These are phyloP conservation scores for Sympetrum striolatum DNA, from an alignment of 2,888 invertebrate species.

Conservation along the genomic window DNA sequence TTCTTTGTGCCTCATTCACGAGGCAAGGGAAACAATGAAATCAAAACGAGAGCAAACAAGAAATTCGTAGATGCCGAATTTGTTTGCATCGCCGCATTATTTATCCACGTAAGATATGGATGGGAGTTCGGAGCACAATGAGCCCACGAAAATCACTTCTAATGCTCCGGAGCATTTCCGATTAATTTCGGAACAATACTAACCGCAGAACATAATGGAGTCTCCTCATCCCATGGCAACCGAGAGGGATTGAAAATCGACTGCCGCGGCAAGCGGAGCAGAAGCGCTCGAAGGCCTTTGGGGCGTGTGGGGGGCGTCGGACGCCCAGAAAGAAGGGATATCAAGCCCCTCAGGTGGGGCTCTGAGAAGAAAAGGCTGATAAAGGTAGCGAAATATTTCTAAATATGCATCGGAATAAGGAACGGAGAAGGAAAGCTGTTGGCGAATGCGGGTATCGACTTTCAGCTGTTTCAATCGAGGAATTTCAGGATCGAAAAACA, in stretches of 20 bases:
- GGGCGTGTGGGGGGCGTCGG: not conserved
- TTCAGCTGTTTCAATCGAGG: no score
- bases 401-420: no score
- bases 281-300: not conserved
- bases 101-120: conserved; percentile 25
- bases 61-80: not conserved
- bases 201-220: conserved; percentile 37
- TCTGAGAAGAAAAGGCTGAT: not conserved
- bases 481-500: not conserved
- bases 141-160: conserved; percentile 18
- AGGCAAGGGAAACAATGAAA: not conserved
- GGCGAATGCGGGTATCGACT: no score
- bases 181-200: conserved; percentile 39
- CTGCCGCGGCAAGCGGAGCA: not conserved
- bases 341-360: not conserved
- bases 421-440: no score
- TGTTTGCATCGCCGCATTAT: conserved; percentile 26
- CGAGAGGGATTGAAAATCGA: conserved; percentile 34
- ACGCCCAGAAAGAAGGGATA: not conserved
- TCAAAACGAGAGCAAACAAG: conserved; percentile 12
- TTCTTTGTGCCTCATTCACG: not conserved
- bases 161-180: conserved; percentile 30
- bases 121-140: conserved; percentile 20
- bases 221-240: conserved; percentile 1
- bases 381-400: not conserved